Evolutionary conservation across 2,888 invertebrate genomes (phyloP).

Genomic region (Panopea generosa): DNA sequence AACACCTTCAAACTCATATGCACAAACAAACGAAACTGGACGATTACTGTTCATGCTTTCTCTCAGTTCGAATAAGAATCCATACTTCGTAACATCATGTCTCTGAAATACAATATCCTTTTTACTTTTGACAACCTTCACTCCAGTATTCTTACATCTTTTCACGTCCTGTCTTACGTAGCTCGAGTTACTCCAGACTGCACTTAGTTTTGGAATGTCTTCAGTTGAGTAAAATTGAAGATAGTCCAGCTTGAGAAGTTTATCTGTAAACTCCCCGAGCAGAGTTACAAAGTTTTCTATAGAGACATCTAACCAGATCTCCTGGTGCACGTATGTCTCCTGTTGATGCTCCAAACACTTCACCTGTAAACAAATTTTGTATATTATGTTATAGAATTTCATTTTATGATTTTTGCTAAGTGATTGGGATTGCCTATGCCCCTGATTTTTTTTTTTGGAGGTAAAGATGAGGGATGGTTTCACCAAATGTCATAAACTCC

Average conservation of each 20-base stretch:
- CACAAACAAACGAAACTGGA: slow-evolving; percentile 70
- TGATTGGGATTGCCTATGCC: neutral
- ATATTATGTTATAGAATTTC: neutral
- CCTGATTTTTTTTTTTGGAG: too few species aligned
- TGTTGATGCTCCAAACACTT: neutral
- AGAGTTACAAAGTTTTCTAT: slow-evolving; percentile 73
- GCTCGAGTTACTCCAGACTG: slow-evolving; percentile 68
- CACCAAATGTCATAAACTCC: too few species aligned
- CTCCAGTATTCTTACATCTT: too few species aligned
- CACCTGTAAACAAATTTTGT: neutral
- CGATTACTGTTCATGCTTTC: slow-evolving; percentile 73
- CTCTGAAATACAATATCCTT: slow-evolving; percentile 70
- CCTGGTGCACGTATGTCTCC: neutral
- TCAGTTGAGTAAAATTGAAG: slow-evolving; percentile 75
- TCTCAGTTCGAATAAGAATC: slow-evolving; percentile 77
- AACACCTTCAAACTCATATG: slow-evolving; percentile 76
- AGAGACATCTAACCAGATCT: slow-evolving; percentile 64
- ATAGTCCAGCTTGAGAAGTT: slow-evolving; percentile 62
- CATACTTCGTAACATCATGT: slow-evolving; percentile 77
- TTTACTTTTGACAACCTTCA: neutral
- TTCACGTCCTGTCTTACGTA: slow-evolving; percentile 10
- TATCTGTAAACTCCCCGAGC: slow-evolving; percentile 62
- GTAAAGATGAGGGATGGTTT: too few species aligned
- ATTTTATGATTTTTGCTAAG: neutral
- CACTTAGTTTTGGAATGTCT: slow-evolving; percentile 72